Evolutionary conservation across 2,888 invertebrate genomes (phyloP).

Genomic region (Ellobium chinense): DNA sequence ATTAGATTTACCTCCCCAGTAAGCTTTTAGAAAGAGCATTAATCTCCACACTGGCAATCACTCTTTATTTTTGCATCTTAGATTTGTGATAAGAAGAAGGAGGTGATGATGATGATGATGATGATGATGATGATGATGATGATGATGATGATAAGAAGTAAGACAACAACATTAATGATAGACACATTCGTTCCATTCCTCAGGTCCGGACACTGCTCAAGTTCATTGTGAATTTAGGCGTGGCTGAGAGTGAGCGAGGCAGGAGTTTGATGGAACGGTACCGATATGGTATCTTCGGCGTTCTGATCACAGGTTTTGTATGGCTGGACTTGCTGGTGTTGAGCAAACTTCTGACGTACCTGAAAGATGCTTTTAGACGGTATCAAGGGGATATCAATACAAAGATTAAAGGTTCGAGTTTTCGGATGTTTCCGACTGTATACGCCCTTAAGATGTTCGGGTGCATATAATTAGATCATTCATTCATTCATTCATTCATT

Average conservation of each 20-base stretch:
- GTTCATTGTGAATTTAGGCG: not conserved
- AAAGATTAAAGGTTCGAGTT: not conserved
- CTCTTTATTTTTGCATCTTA: too few relatives aligned
- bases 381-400: not conserved
- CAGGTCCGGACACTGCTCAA: not conserved
- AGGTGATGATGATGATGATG: too few relatives aligned
- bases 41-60: too few relatives aligned
- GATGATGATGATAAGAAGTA: too few relatives aligned
- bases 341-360: not conserved
- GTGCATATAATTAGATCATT: too few relatives aligned
- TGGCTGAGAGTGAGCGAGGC: not conserved
- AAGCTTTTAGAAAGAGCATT: too few relatives aligned
- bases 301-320: not conserved
- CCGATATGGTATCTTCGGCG: not conserved
- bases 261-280: not conserved
- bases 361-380: not conserved
- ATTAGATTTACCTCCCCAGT: too few relatives aligned
- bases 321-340: not conserved
- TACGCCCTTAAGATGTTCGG: too few relatives aligned
- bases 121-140: too few relatives aligned
- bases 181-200: not conserved
- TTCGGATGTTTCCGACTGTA: not conserved
- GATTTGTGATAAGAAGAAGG: too few relatives aligned
- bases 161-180: not conserved
- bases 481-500: too few relatives aligned